A percentile compares a stretch with the other conserved stretches of the same genome.
phyloP scores from a whole-genome alignment of 2,797 vertebrate genomes.

The Gouania willdenowi region DNA sequence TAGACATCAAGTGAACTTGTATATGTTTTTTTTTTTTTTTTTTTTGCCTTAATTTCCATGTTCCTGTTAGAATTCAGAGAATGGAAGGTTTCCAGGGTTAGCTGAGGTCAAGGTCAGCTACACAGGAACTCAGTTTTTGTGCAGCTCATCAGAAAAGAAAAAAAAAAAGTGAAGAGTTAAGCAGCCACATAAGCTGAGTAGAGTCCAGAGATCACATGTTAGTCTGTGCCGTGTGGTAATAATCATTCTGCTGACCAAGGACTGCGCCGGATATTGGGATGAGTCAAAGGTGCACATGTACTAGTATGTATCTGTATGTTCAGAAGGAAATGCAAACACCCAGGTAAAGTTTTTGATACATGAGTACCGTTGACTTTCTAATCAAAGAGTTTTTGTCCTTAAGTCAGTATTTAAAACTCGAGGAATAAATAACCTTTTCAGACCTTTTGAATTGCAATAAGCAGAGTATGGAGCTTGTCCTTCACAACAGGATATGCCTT shows the following conservation, averaged over 20 bases:
- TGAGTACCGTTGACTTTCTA: no score
- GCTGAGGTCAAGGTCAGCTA: conserved; percentile 33
- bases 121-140: conserved; percentile 41
- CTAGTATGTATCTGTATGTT: conserved; percentile 21
- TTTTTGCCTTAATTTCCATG: no score
- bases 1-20: no score
- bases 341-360: no score
- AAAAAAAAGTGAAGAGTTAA: conserved; percentile 59
- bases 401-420: no score
- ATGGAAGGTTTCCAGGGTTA: conserved; percentile 1
- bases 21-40: no score
- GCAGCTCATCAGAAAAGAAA: conserved; percentile 60
- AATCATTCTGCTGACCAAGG: conserved; percentile 65
- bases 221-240: conserved; percentile 51
- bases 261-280: conserved; percentile 9
- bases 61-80: neutral
- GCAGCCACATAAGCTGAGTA: conserved; percentile 49
- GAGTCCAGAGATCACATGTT: conserved; percentile 68
- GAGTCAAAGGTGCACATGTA: conserved; percentile 22
- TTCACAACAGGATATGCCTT: neutral
- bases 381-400: no score
- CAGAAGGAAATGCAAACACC: no score
- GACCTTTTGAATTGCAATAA: no score
- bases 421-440: no score
- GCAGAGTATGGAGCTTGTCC: no score